Conservation (phyloP, 2,113 vertebrate genomes). For the Pelmatolapia mariae region DNA sequence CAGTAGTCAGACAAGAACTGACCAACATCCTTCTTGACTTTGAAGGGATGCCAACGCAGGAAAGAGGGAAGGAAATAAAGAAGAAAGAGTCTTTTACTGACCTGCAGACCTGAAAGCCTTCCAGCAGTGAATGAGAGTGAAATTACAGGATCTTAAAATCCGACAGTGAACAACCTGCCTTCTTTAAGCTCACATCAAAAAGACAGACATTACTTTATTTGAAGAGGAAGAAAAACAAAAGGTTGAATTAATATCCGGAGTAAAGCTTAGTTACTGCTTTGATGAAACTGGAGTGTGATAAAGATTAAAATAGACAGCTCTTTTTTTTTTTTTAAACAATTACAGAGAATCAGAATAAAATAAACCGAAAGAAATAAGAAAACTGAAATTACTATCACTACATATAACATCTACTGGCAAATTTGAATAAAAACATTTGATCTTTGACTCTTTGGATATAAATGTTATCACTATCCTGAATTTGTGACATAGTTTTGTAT, state of each 20-base stretch:
- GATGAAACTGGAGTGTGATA: background rate
- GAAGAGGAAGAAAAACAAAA: background rate
- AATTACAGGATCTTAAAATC: slow-evolving; percentile 27
- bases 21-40: slow-evolving; percentile 31
- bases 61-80: slow-evolving; percentile 32
- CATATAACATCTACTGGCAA: background rate
- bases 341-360: background rate
- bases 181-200: slow-evolving; percentile 23
- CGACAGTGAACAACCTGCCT: background rate
- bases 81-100: slow-evolving; percentile 52
- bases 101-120: slow-evolving; percentile 16
- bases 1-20: background rate
- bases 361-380: background rate
- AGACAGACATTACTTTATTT: background rate
- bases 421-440: background rate
- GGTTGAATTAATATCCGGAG: background rate
- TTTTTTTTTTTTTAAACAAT: background rate
- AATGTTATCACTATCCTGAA: background rate
- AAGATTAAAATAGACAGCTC: background rate
- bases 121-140: slow-evolving; percentile 23
- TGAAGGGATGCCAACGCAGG: slow-evolving; percentile 48
- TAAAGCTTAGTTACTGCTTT: background rate
- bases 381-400: background rate
- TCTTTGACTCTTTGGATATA: background rate
- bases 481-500: background rate